Percentiles rank a stretch among this genome's conserved stretches.
Conservation (phyloP, 2,888 invertebrate genomes). For the Ochropleura plecta region DNA sequence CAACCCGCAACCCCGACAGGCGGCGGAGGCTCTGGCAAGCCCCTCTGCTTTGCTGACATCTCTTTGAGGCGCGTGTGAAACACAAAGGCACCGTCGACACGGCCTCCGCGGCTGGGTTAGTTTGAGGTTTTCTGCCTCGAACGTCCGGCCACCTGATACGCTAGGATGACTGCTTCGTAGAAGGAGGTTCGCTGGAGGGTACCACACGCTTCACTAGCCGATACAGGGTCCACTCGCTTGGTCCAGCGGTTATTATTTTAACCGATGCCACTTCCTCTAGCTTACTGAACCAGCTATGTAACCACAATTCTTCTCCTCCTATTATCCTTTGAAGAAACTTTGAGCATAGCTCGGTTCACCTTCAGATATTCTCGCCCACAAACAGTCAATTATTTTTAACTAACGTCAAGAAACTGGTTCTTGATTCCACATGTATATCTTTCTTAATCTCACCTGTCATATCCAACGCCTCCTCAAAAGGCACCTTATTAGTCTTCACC, state of each 20-base stretch:
- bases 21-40: too few species aligned
- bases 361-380: neutral
- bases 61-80: too few species aligned
- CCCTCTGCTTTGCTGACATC: too few species aligned
- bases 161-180: too few species aligned
- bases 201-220: neutral
- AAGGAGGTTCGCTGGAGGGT: neutral
- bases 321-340: neutral
- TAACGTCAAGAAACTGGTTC: neutral
- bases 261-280: neutral
- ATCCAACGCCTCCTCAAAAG: slow-evolving; percentile 50
- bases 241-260: neutral
- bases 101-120: too few species aligned
- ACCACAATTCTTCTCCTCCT: neutral
- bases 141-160: too few species aligned
- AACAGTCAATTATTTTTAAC: neutral
- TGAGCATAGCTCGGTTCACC: neutral
- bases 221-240: neutral
- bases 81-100: too few species aligned
- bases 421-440: neutral
- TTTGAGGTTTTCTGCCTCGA: too few species aligned
- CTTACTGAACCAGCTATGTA: neutral
- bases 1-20: too few species aligned
- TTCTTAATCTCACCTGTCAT: slow-evolving; percentile 40
- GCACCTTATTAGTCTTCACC: slow-evolving; percentile 34